These are phyloP conservation scores for Pelodytes ibericus DNA, from an alignment of 2,797 vertebrate species.

Conservation along the genomic window DNA sequence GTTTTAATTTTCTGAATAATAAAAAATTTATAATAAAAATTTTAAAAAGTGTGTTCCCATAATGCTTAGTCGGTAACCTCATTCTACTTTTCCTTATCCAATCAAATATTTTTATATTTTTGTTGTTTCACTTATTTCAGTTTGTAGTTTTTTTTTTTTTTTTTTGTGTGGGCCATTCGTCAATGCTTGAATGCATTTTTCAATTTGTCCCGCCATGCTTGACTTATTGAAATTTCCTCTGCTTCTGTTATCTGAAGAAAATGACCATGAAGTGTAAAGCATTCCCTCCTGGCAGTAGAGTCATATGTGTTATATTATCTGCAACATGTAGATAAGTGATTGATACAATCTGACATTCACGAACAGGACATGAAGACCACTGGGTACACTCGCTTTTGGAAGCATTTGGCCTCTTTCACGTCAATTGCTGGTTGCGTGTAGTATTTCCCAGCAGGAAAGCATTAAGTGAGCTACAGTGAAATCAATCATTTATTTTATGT, in stretches of 20 bases:
- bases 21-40: no score
- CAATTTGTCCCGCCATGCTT: constrained; percentile 13
- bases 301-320: constrained; percentile 22
- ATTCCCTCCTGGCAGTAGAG: constrained; percentile 10
- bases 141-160: no score
- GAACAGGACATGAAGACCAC: background rate
- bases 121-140: no score
- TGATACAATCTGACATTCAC: constrained; percentile 24
- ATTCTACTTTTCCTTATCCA: no score
- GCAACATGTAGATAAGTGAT: background rate
- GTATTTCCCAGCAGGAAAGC: constrained; percentile 45
- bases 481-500: constrained; percentile 36
- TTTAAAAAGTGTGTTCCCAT: no score
- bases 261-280: constrained; percentile 36
- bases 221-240: constrained; percentile 15
- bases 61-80: no score
- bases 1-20: no score
- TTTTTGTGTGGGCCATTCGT: background rate
- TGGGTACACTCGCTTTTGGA: background rate
- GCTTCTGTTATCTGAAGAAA: constrained; percentile 29
- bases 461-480: constrained; percentile 26
- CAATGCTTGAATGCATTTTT: background rate
- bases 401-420: background rate
- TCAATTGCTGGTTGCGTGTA: constrained; percentile 19
- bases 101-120: no score